These are phyloP conservation scores for Drosophila quadrilineata DNA, from an alignment of 1,140 invertebrate species.

Conservation along the genomic window DNA sequence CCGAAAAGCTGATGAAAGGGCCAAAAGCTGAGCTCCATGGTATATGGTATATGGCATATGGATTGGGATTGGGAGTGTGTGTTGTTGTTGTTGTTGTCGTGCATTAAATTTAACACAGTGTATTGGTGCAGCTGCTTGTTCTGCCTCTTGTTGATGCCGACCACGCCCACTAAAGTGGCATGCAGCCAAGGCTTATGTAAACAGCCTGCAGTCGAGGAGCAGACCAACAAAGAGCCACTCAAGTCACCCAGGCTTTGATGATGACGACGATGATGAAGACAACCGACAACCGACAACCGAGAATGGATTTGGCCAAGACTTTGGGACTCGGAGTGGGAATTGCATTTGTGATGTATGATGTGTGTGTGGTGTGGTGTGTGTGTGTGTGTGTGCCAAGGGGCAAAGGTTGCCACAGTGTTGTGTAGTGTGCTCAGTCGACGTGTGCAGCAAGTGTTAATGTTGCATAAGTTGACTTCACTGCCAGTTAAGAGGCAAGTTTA, in stretches of 20 bases:
- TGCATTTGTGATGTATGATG: slow-evolving; percentile 6
- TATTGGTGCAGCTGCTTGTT: slow-evolving; percentile 26
- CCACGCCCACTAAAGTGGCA: slow-evolving; percentile 65
- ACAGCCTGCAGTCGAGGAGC: slow-evolving; percentile 41
- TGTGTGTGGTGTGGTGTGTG: slow-evolving; percentile 33
- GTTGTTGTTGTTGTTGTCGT: slow-evolving; percentile 56
- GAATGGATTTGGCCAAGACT: neutral
- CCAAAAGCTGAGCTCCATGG: too few species aligned
- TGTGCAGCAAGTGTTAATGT: slow-evolving; percentile 53
- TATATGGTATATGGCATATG: too few species aligned
- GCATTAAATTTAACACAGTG: slow-evolving; percentile 71
- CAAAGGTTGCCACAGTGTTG: slow-evolving; percentile 36
- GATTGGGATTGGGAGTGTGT: slow-evolving; percentile 35
- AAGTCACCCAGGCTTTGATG: slow-evolving; percentile 58
- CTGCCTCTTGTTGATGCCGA: slow-evolving; percentile 31
- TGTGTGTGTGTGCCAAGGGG: slow-evolving; percentile 32
- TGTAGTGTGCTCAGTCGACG: slow-evolving; percentile 6
- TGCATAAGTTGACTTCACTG: slow-evolving; percentile 38
- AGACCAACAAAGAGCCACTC: slow-evolving; percentile 34
- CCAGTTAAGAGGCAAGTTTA: neutral
- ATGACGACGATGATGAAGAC: slow-evolving; percentile 32
- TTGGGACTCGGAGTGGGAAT: neutral
- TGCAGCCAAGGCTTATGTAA: slow-evolving; percentile 70
- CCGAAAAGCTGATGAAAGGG: slow-evolving; percentile 62
- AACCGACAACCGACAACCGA: slow-evolving; percentile 8